Percentiles rank a stretch among this genome's conserved stretches.
phyloP scores from a whole-genome alignment of 2,888 invertebrate genomes.

The Autographa gamma region DNA sequence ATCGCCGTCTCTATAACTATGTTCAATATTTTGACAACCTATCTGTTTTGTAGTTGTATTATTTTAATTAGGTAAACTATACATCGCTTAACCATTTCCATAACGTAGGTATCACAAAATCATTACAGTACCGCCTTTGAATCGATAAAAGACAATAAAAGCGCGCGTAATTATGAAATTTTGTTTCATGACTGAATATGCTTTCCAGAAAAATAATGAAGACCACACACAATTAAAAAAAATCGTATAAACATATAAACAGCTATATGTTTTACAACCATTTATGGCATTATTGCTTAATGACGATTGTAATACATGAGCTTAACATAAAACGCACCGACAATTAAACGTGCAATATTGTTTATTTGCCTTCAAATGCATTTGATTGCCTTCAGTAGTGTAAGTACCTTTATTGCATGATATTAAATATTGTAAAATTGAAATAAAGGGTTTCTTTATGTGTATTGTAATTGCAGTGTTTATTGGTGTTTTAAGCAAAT shows the following conservation, averaged over 20 bases:
- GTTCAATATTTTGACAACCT: too few relatives aligned
- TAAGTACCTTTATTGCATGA: slow-evolving; percentile 35
- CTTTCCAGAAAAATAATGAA: too few relatives aligned
- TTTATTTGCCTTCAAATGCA: slow-evolving; percentile 36
- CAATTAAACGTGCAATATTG: slow-evolving; percentile 40
- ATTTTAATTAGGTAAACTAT: too few relatives aligned
- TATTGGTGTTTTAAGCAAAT: slow-evolving; percentile 7
- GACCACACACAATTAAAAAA: too few relatives aligned
- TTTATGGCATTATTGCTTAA: slow-evolving; percentile 62
- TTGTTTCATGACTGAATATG: too few relatives aligned
- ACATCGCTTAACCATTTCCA: too few relatives aligned
- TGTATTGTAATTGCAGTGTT: slow-evolving; percentile 25
- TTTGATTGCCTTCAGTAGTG: slow-evolving; percentile 33
- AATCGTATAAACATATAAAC: slow-evolving; percentile 58
- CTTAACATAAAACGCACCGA: slow-evolving; percentile 70
- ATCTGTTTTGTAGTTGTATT: too few relatives aligned
- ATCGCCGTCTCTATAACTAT: too few relatives aligned
- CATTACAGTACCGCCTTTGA: too few relatives aligned
- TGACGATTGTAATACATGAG: slow-evolving; percentile 67
- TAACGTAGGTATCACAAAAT: too few relatives aligned
- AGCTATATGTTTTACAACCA: slow-evolving; percentile 61
- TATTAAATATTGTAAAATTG: slow-evolving; percentile 34
- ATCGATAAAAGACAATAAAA: too few relatives aligned
- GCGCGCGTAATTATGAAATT: too few relatives aligned
- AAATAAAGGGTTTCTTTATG: slow-evolving; percentile 23